phyloP scores from a whole-genome alignment of 2,113 vertebrate genomes.

The Epinephelus lanceolatus region DNA sequence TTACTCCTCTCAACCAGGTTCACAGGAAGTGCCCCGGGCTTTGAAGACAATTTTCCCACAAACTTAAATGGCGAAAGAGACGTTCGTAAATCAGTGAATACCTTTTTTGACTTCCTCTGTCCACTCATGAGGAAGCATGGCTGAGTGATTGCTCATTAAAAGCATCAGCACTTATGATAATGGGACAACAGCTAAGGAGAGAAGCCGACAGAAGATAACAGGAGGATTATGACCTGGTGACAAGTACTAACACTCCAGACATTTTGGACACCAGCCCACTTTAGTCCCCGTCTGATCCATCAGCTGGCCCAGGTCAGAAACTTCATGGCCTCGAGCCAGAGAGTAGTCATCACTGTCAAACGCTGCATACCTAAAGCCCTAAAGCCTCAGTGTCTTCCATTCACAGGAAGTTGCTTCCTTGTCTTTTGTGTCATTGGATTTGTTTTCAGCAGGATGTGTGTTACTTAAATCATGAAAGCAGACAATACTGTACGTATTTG shows the following conservation, averaged over 20 bases:
- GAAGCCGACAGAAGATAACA: constrained; percentile 14
- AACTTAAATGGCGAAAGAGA: too few species aligned
- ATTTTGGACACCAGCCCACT: constrained; percentile 18
- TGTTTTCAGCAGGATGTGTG: background rate
- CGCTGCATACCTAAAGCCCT: background rate
- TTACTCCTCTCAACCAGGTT: too few species aligned
- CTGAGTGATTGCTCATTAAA: background rate
- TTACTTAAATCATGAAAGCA: background rate
- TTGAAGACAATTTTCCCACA: too few species aligned
- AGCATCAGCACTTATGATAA: background rate
- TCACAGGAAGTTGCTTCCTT: constrained; percentile 24
- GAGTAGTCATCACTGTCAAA: constrained; percentile 22
- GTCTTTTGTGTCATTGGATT: background rate
- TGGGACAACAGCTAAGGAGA: background rate
- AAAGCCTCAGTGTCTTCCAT: background rate
- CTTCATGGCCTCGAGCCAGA: constrained; percentile 8
- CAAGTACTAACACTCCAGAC: constrained; percentile 1
- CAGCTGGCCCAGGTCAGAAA: constrained; percentile 22
- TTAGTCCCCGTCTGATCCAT: constrained; percentile 39
- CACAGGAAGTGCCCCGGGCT: too few species aligned
- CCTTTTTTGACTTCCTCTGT: too few species aligned
- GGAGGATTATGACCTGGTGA: constrained; percentile 20
- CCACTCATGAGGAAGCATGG: background rate
- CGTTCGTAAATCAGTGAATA: too few species aligned
- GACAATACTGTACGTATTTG: background rate